Base-by-base conservation (phyloP, 2,888 invertebrate species). In the Leptopilina drosophilae region DNA sequence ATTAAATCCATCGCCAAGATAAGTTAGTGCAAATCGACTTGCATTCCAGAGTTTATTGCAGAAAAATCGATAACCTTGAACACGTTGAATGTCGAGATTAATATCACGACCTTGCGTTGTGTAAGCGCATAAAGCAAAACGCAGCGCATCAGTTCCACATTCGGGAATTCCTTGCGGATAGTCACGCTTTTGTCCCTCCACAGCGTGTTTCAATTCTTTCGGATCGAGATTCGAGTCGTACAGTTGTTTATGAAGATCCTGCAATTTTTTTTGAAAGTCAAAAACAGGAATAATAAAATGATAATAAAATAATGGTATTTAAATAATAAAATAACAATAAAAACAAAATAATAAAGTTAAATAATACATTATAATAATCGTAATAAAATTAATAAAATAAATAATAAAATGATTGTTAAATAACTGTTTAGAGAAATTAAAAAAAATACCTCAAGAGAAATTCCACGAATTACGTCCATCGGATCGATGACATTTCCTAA, bases 41-140 rank as follows among this genome's bases (percentile, higher is more conserved):
- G 99, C 99, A 93, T 99, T 99, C 99, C 99, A 99, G 75, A 99
- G 93, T 92, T 99, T 99, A 93, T 99, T 99, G 92, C 99, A 99
- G 94, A 99, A 99, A 92, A 98, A 97, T 85, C 98, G 94, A 93
- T 99, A 98, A 6, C 98, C 98, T 90, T 97, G 97, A 14, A 98
- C 97, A 80, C 98, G 95, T 82, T 96, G 93, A 78, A 99, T 98
- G 91, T 99, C 99, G 91, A 99, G 95, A 93, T 99, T 99, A 88
- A 99, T 96, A 92, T 99, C 98, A 5, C 99, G 94, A 83, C 97
- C 97, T 90, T 97, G 97, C 0, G 96, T 94, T 89, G 97, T 97
- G 86, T 96, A 97, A 5, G 98, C 95, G 90, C 98, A 97, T 0
- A 98, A 94, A 0, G 97, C 98, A 92, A 97, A 99, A 91, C 98